These are phyloP conservation scores for Aelia acuminata DNA, from an alignment of 2,888 invertebrate genomes.

Conservation along the genomic window DNA sequence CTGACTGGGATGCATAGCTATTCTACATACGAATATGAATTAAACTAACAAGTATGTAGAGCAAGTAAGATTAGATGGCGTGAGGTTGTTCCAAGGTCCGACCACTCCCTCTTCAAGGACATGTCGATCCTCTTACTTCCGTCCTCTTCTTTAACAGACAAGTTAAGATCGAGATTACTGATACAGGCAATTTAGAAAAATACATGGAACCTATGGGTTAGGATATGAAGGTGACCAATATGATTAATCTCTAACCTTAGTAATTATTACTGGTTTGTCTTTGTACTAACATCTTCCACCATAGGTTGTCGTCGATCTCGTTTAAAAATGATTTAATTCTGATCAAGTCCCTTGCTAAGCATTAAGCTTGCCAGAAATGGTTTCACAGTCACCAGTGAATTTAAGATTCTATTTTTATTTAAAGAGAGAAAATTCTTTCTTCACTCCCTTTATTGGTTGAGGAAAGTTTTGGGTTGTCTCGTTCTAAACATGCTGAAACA, in stretches of 20 bases:
- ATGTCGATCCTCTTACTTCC: constrained; percentile 44
- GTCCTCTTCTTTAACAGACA: constrained; percentile 31
- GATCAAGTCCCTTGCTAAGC: not conserved
- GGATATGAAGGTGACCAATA: not conserved
- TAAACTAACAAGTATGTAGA: constrained; percentile 7
- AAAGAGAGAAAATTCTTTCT: no score
- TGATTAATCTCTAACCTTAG: not conserved
- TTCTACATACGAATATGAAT: not conserved
- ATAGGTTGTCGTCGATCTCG: not conserved
- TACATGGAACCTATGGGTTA: not conserved
- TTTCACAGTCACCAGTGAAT: not conserved
- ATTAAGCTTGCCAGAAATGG: not conserved
- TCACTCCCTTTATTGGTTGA: no score
- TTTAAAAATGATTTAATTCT: not conserved
- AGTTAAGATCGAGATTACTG: not conserved
- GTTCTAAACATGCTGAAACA: no score
- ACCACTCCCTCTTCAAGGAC: constrained; percentile 49
- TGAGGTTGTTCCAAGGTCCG: not conserved
- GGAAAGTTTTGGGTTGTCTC: no score
- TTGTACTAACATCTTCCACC: not conserved
- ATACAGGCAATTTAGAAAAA: not conserved
- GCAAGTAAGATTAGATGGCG: constrained; percentile 30
- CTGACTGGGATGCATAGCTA: no score
- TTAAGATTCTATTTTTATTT: no score
- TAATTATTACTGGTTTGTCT: not conserved